Base-by-base conservation (phyloP, 1,140 invertebrate genomes). In the Drosophila malerkotliana region DNA sequence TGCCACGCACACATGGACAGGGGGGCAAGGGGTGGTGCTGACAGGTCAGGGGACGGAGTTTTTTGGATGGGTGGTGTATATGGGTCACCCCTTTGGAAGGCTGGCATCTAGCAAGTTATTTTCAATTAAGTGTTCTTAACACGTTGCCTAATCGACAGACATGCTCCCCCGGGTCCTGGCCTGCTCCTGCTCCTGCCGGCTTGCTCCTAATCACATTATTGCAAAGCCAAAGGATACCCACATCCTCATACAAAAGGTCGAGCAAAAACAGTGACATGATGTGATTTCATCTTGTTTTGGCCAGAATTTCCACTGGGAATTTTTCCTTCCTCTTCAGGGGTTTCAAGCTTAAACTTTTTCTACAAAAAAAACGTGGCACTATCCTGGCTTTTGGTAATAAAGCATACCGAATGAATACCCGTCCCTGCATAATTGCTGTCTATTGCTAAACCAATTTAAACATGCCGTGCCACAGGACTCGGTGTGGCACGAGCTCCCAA, bases 101-200 rank as follows among this genome's bases (percentile, higher is more conserved):
- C 9, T 14, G 67, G 51, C 60, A 55, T 32, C 28, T 34, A 45
- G 49, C 68, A 73, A 72, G 68, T 74, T 74, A 72, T 74, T 74
- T 74, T 74, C 72, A 74, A 74, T 74, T 74, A 74, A 73, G 48
- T 73, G 59, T 73, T 74, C 68, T 73, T 61, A 63, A 67, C 63
- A 67, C 63, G 63, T 64, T 67, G 63, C 60, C 63, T 67, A 67
- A 67, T 67, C 63, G 63, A 64, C 63, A 67, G 63, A 67, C 63
- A 67, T 67, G 47, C 52, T 67, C 63, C 63, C 63, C 63, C 28
- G 63, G 47, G 63, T 24, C 61, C 63, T 26, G 15, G 32, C 24
- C 14, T 15, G 32, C 24, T 24, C 49, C 18, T 37, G 28, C 47
- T 59, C 39, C 59, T 21, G 21, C 45, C 41, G 26, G 18, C 18